Evolutionary conservation across 2,797 vertebrate species (phyloP), one percentile per base, ranked within the genome.

Genomic region (Simalia tracyae): DNA sequence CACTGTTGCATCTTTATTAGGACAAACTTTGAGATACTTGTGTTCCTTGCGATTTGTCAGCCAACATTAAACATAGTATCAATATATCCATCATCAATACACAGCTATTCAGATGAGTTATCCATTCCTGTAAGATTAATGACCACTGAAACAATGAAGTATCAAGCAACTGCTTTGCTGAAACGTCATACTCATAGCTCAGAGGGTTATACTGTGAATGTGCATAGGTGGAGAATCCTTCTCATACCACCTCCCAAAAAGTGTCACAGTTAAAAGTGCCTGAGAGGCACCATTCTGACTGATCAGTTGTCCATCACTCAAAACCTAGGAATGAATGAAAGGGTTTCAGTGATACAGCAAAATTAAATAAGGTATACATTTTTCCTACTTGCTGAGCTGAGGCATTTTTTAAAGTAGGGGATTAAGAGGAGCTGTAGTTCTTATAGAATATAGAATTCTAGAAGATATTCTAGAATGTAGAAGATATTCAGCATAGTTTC

Each of bases 211-310:
- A 1, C 46, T 59, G 15, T 86, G 12, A 28, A 22, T 61, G 7
- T 24, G 4, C 57, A 46, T 36, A 11, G 57, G n/a, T 31, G 0
- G 6, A 17, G 28, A 50, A 87, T 97, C 97, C 68, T 93, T 97
- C 90, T 96, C 95, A 91, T 97, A 97, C 85, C 95, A 93, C 46
- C 96, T 97, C 92, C 97, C 97, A 94, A 97, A 97, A 76, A 98
- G 94, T 0, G 95, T 96, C 19, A 96, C 95, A 15, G 96, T 96
- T 92, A 98, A 19, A 0, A 97, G 2, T n/a, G 97, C 96, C 89
- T 96, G 91, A 0, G 93, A 96, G 26, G 91, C 57, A 6, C 91
- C 91, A 68, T 90, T 85, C 93, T 96, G 92, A 90, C 89, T 98
- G 42, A 94, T 60, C 91, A 97, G 94, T 24, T 81, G 66, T 0